Evolutionary conservation across 1,140 invertebrate genomes (phyloP), one percentile per base, ranked within the genome.

Genomic region (Nixonia krombeini): DNA sequence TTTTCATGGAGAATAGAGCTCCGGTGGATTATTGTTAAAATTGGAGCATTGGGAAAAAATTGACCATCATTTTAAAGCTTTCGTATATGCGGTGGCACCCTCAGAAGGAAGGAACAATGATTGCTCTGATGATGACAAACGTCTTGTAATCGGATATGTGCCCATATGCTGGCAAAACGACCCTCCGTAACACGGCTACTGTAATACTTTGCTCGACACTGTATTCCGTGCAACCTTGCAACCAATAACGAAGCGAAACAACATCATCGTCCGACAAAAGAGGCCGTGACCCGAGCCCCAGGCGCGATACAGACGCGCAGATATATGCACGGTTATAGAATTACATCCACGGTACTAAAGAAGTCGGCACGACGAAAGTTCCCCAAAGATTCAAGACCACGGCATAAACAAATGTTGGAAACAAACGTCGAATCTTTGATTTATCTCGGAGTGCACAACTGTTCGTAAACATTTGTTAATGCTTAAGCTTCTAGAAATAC

Each of bases 61-160:
- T 70, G 66, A 75, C 56, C 49, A 75, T 65, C 52, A 68, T 74
- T 77, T 74, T 74, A 26, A 46, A 68, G 67, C 74, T 69, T 73
- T 70, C 58, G 28, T 63, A 16, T 42, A 35, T 46, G 35, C 38
- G 46, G 62, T 65, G 52, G 73, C 66, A 64, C 71, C 72, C 73
- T 65, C 49, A 70, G 67, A 29, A 58, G 50, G 46, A 33, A 72
- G 75, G 79, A 81, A 83, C 80, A 83, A 83, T 82, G 70, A 72
- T 69, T 46, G 25, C 59, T 72, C 75, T 83, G 81, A 82, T 85
- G 79, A 84, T 83, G 81, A 84, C 78, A 84, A 84, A 84, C 80
- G 81, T 78, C 74, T 72, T 45, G 82, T 80, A 84, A 84, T 67
- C 63, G 65, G 81, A 84, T 84, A 83, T 72, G 38, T 42, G 70